Percentiles rank a stretch among this genome's conserved stretches.
phyloP scores from a whole-genome alignment of 2,888 invertebrate genomes.

The Steinernema carpocapsae region DNA sequence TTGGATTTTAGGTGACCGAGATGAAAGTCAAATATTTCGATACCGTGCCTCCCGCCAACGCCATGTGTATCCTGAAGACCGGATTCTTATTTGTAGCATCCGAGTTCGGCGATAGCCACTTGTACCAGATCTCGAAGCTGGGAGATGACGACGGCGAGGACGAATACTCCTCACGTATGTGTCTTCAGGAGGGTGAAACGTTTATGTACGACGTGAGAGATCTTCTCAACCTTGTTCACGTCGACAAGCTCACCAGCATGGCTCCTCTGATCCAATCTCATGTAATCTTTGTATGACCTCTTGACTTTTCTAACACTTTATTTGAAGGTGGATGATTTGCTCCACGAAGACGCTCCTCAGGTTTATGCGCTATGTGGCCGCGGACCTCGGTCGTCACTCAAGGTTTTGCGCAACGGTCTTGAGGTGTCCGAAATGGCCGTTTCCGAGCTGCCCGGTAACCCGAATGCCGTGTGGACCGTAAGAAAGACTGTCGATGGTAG shows the following conservation, averaged over 20 bases:
- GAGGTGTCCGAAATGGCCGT: conserved; percentile 99
- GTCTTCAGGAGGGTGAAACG: conserved; percentile 95
- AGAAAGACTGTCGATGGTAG: conserved; percentile 91
- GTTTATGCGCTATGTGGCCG: conserved; percentile 93
- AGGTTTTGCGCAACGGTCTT: conserved; percentile 91
- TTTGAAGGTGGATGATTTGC: conserved; percentile 73
- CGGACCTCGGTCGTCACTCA: conserved; percentile 88
- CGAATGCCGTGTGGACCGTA: conserved; percentile 99
- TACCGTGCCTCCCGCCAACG: conserved; percentile 92
- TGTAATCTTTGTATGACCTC: background rate
- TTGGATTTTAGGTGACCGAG: conserved; percentile 79
- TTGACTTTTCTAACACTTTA: conserved; percentile 12
- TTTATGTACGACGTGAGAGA: conserved; percentile 96
- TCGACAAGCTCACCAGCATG: conserved; percentile 75
- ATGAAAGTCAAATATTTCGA: conserved; percentile 99
- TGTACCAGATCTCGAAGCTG: conserved; percentile 98
- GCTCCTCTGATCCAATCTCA: conserved; percentile 49
- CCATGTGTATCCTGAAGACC: conserved; percentile 97
- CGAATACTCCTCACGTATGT: conserved; percentile 90
- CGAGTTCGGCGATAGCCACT: conserved; percentile 96
- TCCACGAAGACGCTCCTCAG: conserved; percentile 98
- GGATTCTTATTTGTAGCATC: conserved; percentile 97
- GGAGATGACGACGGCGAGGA: conserved; percentile 99
- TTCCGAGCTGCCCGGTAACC: conserved; percentile 97
- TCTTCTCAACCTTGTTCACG: conserved; percentile 89